Evolutionary conservation across 2,888 invertebrate species (phyloP).

Genomic region (Drosophila tanythrix): DNA sequence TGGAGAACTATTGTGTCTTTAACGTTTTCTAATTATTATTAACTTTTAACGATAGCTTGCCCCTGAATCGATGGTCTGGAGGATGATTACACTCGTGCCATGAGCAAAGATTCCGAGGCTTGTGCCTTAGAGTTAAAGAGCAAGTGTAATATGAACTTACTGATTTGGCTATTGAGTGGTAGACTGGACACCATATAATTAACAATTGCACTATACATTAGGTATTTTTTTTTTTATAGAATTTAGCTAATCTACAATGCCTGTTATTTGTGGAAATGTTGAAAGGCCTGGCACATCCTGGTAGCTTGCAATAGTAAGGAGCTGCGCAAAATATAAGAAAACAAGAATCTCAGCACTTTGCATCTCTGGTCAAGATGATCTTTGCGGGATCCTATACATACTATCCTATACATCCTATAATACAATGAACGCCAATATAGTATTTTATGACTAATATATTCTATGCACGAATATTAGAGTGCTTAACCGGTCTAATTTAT

Average conservation of each 20-base stretch:
- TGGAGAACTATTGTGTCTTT: not conserved
- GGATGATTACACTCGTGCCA: conserved; percentile 59
- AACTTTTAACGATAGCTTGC: conserved; percentile 39
- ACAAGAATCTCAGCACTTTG: not conserved
- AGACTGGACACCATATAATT: conserved; percentile 24
- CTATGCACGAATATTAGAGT: not conserved
- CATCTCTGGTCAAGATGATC: not conserved
- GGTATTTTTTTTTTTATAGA: not conserved
- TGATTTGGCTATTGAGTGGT: conserved; percentile 66
- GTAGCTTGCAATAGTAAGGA: not conserved
- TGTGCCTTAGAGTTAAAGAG: conserved; percentile 56
- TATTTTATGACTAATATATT: not conserved
- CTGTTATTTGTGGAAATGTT: not conserved
- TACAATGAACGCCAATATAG: not conserved
- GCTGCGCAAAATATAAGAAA: not conserved
- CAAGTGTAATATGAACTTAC: conserved; percentile 65
- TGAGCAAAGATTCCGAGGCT: conserved; percentile 43
- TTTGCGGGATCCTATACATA: not conserved
- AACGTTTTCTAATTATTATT: not conserved
- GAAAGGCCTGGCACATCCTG: not conserved
- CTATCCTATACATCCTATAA: too few relatives aligned
- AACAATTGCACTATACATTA: not conserved
- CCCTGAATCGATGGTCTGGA: conserved; percentile 61
- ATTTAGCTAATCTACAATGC: not conserved
- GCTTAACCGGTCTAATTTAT: not conserved